phyloP scores from a whole-genome alignment of 92 coral and sea anemone species.

The Porites lobata region DNA sequence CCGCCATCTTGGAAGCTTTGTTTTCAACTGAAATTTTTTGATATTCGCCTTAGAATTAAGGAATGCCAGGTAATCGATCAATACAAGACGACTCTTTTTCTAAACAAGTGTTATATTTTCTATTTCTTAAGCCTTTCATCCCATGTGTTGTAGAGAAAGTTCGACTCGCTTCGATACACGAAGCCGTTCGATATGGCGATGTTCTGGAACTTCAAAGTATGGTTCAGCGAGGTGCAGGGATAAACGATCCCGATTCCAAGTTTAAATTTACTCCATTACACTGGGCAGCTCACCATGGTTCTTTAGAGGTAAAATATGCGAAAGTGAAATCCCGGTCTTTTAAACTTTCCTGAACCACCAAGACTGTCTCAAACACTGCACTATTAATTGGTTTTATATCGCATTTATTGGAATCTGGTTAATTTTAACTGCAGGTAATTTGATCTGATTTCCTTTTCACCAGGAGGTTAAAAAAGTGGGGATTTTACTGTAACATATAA shows the following conservation, averaged over 20 bases:
- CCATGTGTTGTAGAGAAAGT: conserved; percentile 74
- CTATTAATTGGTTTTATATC: too few relatives aligned
- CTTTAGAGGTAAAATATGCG: conserved; percentile 78
- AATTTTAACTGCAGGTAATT: too few relatives aligned
- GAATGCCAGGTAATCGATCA: conserved; percentile 30
- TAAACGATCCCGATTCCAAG: conserved; percentile 88
- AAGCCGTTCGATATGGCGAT: conserved; percentile 98
- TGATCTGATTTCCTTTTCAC: too few relatives aligned
- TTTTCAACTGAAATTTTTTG: not conserved
- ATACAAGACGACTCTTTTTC: not conserved
- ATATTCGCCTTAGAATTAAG: not conserved
- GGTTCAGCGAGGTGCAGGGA: conserved; percentile 99
- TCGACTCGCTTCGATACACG: conserved; percentile 89
- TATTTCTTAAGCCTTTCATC: not conserved
- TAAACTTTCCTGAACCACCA: too few relatives aligned
- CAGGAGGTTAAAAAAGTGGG: too few relatives aligned
- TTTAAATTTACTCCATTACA: conserved; percentile 98
- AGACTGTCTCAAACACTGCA: too few relatives aligned
- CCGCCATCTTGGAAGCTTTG: conserved; percentile 14
- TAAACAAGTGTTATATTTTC: not conserved
- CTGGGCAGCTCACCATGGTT: conserved; percentile 97
- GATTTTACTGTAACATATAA: too few relatives aligned
- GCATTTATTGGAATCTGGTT: too few relatives aligned
- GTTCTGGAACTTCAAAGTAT: conserved; percentile 95
- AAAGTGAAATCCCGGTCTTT: not conserved